Evolutionary conservation across 2,888 invertebrate genomes (phyloP).

Genomic region (Embidobia sp.): DNA sequence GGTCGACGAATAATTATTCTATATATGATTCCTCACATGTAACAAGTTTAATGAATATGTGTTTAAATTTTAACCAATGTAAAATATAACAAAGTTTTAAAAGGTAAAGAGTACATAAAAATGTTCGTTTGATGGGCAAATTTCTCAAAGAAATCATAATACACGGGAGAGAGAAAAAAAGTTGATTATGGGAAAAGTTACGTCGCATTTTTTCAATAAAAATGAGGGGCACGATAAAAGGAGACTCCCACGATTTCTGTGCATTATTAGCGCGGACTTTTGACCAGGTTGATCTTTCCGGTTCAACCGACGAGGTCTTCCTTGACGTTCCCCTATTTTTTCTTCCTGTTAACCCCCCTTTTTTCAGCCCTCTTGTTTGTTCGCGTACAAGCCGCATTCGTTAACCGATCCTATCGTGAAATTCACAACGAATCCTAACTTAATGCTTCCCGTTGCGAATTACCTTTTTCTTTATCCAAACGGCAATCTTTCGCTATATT

Average conservation of each 20-base stretch:
- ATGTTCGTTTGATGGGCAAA: too few relatives aligned
- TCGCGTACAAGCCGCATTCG: slow-evolving; percentile 60
- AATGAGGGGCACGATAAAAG: slow-evolving; percentile 14
- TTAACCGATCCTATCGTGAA: slow-evolving; percentile 69
- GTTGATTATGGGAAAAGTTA: slow-evolving; percentile 26
- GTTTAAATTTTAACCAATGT: too few relatives aligned
- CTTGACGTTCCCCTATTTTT: slow-evolving; percentile 60
- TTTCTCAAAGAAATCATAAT: neutral
- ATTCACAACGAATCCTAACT: slow-evolving; percentile 57
- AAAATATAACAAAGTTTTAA: too few relatives aligned
- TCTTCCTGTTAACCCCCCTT: slow-evolving; percentile 54
- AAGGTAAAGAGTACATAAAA: too few relatives aligned
- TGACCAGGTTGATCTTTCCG: slow-evolving; percentile 69
- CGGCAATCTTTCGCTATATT: slow-evolving; percentile 37
- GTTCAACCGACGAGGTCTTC: slow-evolving; percentile 66
- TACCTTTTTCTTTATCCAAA: slow-evolving; percentile 53
- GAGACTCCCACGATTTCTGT: slow-evolving; percentile 69
- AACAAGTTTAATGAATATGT: too few relatives aligned
- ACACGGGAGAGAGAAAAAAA: slow-evolving; percentile 13
- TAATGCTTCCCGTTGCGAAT: slow-evolving; percentile 61
- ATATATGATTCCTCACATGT: too few relatives aligned
- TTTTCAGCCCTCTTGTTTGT: slow-evolving; percentile 58
- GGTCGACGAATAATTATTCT: too few relatives aligned
- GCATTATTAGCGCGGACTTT: slow-evolving; percentile 69
- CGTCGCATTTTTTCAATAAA: slow-evolving; percentile 14